Percentiles rank a stretch among this genome's conserved stretches.
These are phyloP conservation scores for Gonatopus flavifemur DNA, from an alignment of 1,140 invertebrate species.

Conservation along the genomic window DNA sequence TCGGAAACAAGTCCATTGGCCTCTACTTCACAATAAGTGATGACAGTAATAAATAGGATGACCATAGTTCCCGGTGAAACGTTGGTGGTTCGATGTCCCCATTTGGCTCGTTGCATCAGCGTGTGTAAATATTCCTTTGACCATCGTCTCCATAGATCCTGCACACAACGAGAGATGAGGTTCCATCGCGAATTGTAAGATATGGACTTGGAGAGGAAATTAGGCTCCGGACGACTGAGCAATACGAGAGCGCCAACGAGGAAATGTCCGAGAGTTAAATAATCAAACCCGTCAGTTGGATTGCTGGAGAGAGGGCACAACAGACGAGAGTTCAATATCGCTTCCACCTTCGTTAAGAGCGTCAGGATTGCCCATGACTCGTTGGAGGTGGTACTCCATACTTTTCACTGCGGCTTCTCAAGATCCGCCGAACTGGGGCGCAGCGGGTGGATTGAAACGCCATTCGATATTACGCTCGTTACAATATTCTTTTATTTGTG, in stretches of 20 bases:
- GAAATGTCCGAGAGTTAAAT: slow-evolving; percentile 9
- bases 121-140: too few relatives aligned
- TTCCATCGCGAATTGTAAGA: too few relatives aligned
- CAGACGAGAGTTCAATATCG: too few relatives aligned
- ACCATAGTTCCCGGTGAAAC: slow-evolving; percentile 18
- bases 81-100: slow-evolving; percentile 6
- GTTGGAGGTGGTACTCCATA: not conserved
- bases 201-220: too few relatives aligned
- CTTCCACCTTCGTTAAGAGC: not conserved
- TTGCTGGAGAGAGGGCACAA: too few relatives aligned
- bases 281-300: too few relatives aligned
- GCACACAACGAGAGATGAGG: too few relatives aligned
- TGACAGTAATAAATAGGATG: too few relatives aligned
- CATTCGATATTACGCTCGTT: too few relatives aligned
- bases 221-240: slow-evolving; percentile 7
- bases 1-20: too few relatives aligned
- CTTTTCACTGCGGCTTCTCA: not conserved
- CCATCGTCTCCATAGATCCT: slow-evolving; percentile 6
- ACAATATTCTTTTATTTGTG: not conserved
- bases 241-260: too few relatives aligned
- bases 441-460: not conserved
- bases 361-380: not conserved
- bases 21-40: too few relatives aligned
- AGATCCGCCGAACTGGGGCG: not conserved
- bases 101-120: slow-evolving; percentile 22